Evolutionary conservation across 2,113 vertebrate genomes (phyloP).

Genomic region (Mola mola): DNA sequence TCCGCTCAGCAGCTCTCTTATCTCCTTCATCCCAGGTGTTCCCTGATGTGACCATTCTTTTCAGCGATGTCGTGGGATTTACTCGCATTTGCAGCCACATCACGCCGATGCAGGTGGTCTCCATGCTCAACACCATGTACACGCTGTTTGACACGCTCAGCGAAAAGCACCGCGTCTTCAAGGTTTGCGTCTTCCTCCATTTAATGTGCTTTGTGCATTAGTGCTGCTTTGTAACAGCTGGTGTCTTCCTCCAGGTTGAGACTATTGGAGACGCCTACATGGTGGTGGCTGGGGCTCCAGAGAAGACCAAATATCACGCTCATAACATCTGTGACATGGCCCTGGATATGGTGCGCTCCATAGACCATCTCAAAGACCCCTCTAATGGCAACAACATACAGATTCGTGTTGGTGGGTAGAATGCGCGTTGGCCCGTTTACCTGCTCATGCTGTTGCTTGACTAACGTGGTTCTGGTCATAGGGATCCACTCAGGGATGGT

Average conservation of each 20-base stretch:
- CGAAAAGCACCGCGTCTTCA: constrained; percentile 82
- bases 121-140: constrained; percentile 83
- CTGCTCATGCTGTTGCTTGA: background rate
- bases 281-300: constrained; percentile 80
- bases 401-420: constrained; percentile 78
- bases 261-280: constrained; percentile 82
- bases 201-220: background rate
- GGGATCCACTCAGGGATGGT: constrained; percentile 84
- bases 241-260: constrained; percentile 66
- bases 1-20: background rate
- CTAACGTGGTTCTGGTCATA: constrained; percentile 28
- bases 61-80: constrained; percentile 82
- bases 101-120: constrained; percentile 81
- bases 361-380: constrained; percentile 81
- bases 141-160: constrained; percentile 83
- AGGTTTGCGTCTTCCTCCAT: constrained; percentile 34
- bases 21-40: constrained; percentile 70
- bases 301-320: constrained; percentile 82
- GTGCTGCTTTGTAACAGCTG: background rate
- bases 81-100: constrained; percentile 83
- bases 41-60: constrained; percentile 81
- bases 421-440: no score
- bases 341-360: constrained; percentile 82
- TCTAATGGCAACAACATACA: constrained; percentile 83
- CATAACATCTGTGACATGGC: constrained; percentile 85